Percentiles rank a stretch among this genome's conserved stretches.
Conservation (phyloP, 2,797 vertebrate genomes). For the Siniperca undulata region DNA sequence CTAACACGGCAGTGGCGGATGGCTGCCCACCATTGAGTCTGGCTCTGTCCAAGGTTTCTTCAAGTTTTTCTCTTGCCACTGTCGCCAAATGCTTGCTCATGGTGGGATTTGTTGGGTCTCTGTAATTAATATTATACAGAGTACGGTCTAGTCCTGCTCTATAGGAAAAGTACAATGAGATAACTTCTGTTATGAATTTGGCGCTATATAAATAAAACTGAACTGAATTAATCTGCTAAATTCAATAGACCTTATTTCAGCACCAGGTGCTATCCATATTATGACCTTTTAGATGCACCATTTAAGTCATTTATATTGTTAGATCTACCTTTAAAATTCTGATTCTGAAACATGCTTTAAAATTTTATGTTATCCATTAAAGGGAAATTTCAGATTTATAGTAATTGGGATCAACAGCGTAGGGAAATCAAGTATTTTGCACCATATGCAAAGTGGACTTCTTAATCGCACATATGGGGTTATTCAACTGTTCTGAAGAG, state of each 20-base stretch:
- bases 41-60: too few species aligned
- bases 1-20: too few species aligned
- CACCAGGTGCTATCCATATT: not conserved
- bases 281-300: not conserved
- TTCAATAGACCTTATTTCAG: conserved; percentile 2
- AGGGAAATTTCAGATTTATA: not conserved
- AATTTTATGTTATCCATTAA: not conserved
- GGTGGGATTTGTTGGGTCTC: too few species aligned
- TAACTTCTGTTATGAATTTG: too few species aligned
- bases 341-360: not conserved
- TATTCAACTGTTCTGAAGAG: not conserved
- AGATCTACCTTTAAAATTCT: conserved; percentile 2
- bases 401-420: not conserved
- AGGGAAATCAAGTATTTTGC: not conserved
- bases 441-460: not conserved
- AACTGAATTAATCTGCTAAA: not conserved
- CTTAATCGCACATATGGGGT: too few species aligned
- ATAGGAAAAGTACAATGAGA: too few species aligned
- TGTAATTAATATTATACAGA: too few species aligned
- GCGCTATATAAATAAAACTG: too few species aligned
- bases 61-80: too few species aligned
- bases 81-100: too few species aligned
- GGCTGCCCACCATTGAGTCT: too few species aligned
- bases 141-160: too few species aligned
- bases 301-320: not conserved